Evolutionary conservation across 2,888 invertebrate genomes (phyloP).

Genomic region (Empis livida): DNA sequence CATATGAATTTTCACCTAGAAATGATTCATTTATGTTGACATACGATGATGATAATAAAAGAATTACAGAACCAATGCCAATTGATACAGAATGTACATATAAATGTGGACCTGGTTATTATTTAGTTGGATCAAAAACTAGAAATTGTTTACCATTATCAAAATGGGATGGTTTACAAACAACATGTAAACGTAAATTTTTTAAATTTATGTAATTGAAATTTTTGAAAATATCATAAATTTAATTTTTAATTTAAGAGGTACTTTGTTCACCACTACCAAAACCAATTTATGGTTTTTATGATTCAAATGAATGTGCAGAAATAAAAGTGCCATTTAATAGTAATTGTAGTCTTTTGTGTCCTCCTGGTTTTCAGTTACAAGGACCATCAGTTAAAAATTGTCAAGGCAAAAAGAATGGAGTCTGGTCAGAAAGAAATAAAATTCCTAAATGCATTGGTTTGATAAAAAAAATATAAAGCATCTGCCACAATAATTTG

Average conservation of each 20-base stretch:
- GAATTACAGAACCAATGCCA: constrained; percentile 28
- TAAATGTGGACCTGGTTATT: constrained; percentile 47
- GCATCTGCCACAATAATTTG: no score
- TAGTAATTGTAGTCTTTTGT: constrained; percentile 43
- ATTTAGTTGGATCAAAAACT: constrained; percentile 47
- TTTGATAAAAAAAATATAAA: constrained; percentile 17
- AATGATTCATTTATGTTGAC: constrained; percentile 18
- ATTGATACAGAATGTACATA: constrained; percentile 54
- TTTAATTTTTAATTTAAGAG: constrained; percentile 21
- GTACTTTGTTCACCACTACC: constrained; percentile 39
- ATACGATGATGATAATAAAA: constrained; percentile 15
- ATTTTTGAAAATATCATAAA: not conserved
- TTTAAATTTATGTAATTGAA: no score
- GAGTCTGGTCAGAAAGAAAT: constrained; percentile 40
- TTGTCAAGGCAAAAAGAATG: constrained; percentile 42
- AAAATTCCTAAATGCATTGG: constrained; percentile 37
- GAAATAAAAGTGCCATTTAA: constrained; percentile 43
- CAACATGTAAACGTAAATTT: constrained; percentile 47
- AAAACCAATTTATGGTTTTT: constrained; percentile 39
- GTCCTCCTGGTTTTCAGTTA: constrained; percentile 45
- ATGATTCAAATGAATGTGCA: constrained; percentile 42
- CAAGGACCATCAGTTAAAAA: constrained; percentile 40
- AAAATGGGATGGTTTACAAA: constrained; percentile 54
- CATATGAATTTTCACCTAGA: constrained; percentile 17
- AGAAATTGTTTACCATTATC: constrained; percentile 52